Evolutionary conservation across 2,797 vertebrate genomes (phyloP).

Genomic region (Miichthys miiuy): DNA sequence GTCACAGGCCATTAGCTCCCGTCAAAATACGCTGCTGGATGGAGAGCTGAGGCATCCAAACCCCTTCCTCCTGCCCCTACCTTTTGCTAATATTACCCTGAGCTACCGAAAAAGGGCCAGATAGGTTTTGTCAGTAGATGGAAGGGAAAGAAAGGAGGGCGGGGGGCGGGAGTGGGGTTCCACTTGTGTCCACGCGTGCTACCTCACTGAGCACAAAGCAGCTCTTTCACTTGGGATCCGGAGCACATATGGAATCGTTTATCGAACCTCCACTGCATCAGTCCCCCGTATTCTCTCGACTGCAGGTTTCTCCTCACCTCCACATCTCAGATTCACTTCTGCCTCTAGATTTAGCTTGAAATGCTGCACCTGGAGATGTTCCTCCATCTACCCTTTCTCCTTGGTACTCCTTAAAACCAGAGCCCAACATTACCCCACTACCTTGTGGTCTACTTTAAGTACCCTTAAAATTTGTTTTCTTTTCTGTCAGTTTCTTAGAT

Average conservation of each 20-base stretch:
- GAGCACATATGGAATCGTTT: conserved; percentile 85
- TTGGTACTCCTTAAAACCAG: conserved; percentile 12
- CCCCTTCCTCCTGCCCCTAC: conserved; percentile 48
- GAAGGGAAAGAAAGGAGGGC: conserved; percentile 48
- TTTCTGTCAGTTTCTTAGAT: background rate
- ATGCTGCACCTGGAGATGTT: conserved; percentile 59
- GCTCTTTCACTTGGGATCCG: conserved; percentile 83
- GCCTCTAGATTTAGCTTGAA: conserved; percentile 49
- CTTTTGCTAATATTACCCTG: conserved; percentile 74
- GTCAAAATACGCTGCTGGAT: conserved; percentile 77
- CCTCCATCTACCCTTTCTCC: conserved; percentile 12
- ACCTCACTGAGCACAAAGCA: conserved; percentile 83
- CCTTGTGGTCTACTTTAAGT: conserved; percentile 11
- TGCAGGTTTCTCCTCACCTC: conserved; percentile 70
- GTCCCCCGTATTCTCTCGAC: conserved; percentile 43
- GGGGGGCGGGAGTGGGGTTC: conserved; percentile 28
- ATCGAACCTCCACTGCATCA: conserved; percentile 68
- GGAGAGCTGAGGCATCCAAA: conserved; percentile 58
- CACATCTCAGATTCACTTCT: conserved; percentile 61
- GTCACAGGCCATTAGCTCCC: conserved; percentile 82
- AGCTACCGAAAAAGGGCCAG: conserved; percentile 64
- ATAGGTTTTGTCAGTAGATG: conserved; percentile 70
- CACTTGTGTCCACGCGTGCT: conserved; percentile 70
- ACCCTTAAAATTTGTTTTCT: background rate
- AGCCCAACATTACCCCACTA: conserved; percentile 1